Conservation (phyloP, 2,797 vertebrate species). For the Notolepis coatsorum region DNA sequence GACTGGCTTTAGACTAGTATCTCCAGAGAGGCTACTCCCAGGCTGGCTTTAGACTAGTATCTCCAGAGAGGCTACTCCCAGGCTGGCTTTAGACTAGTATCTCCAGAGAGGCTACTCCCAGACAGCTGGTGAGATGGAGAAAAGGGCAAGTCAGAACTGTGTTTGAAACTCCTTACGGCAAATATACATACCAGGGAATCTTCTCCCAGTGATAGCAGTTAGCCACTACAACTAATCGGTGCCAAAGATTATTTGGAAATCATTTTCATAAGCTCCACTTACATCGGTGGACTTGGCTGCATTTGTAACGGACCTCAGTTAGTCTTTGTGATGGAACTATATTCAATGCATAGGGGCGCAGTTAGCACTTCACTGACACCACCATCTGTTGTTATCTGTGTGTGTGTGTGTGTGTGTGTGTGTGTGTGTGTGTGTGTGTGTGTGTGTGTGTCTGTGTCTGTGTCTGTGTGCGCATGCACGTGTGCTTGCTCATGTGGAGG, state of each 20-base stretch:
- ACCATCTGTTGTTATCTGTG: not conserved
- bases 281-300: not conserved
- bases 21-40: conserved; percentile 38
- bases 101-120: conserved; percentile 18
- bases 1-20: too few relatives aligned
- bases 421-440: not conserved
- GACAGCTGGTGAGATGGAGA: not conserved
- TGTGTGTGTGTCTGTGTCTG: not conserved
- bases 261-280: not conserved
- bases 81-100: too few relatives aligned
- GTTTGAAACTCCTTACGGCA: conserved; percentile 50
- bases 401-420: conserved; percentile 1
- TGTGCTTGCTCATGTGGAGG: not conserved
- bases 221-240: conserved; percentile 12
- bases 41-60: conserved; percentile 34
- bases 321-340: too few relatives aligned
- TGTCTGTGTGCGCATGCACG: not conserved
- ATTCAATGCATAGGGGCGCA: not conserved
- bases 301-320: not conserved
- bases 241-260: conserved; percentile 20
- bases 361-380: conserved; percentile 10
- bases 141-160: conserved; percentile 52
- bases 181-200: conserved; percentile 39
- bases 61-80: too few relatives aligned
- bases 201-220: conserved; percentile 27